phyloP scores from a whole-genome alignment of 2,888 invertebrate species.

The Papilio elwesi region DNA sequence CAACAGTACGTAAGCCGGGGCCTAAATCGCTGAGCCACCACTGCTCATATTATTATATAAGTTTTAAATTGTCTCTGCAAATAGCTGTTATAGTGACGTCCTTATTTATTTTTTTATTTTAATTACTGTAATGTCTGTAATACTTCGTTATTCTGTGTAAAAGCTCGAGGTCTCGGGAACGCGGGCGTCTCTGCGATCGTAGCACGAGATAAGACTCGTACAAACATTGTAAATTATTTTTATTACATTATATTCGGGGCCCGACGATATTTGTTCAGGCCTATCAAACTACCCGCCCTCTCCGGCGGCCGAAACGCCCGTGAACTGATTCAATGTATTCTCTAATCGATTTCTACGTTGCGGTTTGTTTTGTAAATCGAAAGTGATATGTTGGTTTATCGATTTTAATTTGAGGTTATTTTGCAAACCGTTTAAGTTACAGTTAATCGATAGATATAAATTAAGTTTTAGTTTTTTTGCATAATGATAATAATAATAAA shows the following conservation, averaged over 20 bases:
- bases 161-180: slow-evolving; percentile 51
- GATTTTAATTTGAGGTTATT: not conserved
- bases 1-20: no score
- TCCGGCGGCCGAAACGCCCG: not conserved
- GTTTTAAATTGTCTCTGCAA: no score
- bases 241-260: slow-evolving; percentile 78
- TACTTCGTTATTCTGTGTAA: slow-evolving; percentile 53
- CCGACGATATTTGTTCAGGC: slow-evolving; percentile 75
- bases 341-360: slow-evolving; percentile 33
- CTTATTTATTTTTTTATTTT: not conserved
- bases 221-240: slow-evolving; percentile 82
- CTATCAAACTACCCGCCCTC: slow-evolving; percentile 66
- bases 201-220: slow-evolving; percentile 70
- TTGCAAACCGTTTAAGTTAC: not conserved
- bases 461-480: not conserved
- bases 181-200: slow-evolving; percentile 75
- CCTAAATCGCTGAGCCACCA: no score
- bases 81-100: no score
- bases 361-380: slow-evolving; percentile 16
- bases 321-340: slow-evolving; percentile 25
- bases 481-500: not conserved
- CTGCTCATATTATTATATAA: no score
- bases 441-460: not conserved
- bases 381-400: slow-evolving; percentile 3
- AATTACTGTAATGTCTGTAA: slow-evolving; percentile 39